These are phyloP conservation scores for Ceratosolen fusciceps DNA, from an alignment of 1,140 invertebrate species.

Conservation along the genomic window DNA sequence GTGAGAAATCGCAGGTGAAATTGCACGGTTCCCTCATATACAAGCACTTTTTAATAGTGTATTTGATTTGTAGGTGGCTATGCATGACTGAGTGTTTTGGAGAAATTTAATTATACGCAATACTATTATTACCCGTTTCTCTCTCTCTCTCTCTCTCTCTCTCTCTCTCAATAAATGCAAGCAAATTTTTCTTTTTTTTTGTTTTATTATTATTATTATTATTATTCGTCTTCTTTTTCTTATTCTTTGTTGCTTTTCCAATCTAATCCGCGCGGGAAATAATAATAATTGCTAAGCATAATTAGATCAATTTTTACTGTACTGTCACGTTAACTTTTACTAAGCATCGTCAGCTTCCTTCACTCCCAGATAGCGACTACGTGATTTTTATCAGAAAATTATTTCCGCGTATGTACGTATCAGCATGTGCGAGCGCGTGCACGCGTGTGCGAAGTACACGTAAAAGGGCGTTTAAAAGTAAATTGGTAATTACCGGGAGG, in stretches of 20 bases:
- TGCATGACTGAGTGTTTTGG: constrained; percentile 4
- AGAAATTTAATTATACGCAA: constrained; percentile 22
- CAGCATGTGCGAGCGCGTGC: too few relatives aligned
- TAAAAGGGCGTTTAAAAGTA: background rate
- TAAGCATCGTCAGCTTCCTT: background rate
- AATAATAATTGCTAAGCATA: background rate
- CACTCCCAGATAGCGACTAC: background rate
- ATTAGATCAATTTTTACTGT: background rate
- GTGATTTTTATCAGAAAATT: constrained; percentile 14
- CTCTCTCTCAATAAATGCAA: background rate
- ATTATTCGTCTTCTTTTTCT: background rate
- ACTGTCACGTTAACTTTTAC: constrained; percentile 2
- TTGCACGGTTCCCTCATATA: background rate
- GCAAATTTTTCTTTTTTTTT: background rate
- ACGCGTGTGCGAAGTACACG: too few relatives aligned
- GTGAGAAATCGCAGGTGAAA: constrained; percentile 31
- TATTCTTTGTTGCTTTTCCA: too few relatives aligned
- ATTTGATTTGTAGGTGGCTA: constrained; percentile 18
- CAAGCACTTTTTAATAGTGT: background rate
- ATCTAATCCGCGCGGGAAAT: background rate
- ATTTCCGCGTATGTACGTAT: background rate
- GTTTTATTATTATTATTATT: too few relatives aligned
- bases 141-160: background rate
- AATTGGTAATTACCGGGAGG: background rate
- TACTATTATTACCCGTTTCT: background rate